Base-by-base conservation (phyloP, 2,888 invertebrate species). In the Mesopsocus fuscifrons region DNA sequence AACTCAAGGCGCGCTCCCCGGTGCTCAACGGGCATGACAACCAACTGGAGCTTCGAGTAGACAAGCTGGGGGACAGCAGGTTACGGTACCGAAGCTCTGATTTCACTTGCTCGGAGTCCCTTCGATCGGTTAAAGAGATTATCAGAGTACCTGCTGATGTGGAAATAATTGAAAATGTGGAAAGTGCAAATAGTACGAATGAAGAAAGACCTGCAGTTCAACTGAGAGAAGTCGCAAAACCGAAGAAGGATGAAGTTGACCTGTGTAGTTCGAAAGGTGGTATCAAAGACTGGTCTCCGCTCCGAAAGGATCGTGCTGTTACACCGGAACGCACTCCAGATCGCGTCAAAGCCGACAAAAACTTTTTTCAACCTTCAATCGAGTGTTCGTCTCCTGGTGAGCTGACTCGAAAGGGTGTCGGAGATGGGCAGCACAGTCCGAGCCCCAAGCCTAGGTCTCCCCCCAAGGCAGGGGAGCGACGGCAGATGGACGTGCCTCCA, bases 191-290 rank as follows among this genome's bases (percentile, higher is more conserved):
- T 32, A n/a, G n/a, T n/a, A 41, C 44, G 3, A 43, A 35, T n/a
- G 41, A 41, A 20, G 47, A 45, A 21, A 44, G 44, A 4, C 16
- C 31, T 26, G n/a, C 23, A 13, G 43, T 42, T 26, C 6, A 26
- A 9, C 6, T 9, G 26, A 26, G 8, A 26, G 11, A 26, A 9
- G 26, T 9, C 11, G 26, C 6, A 9, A 26, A 26, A 26, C 11
- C 11, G 6, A 26, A 11, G 11, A 26, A 26, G 6, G 26, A 26
- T 26, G 26, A 26, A 9, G 26, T 26, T 26, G 26, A 26, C 11
- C 6, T 11, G 26, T 26, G 11, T 11, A 26, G 26, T 6, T 11
- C 26, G 11, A 26, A 26, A 26, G 11, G 26, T 26, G 8, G 6
- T 26, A 26, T 11, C 11, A 26, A 26, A 26, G 26, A 26, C 11